These are phyloP conservation scores for Drosophila formosana DNA, from an alignment of 2,888 invertebrate genomes.

Conservation along the genomic window DNA sequence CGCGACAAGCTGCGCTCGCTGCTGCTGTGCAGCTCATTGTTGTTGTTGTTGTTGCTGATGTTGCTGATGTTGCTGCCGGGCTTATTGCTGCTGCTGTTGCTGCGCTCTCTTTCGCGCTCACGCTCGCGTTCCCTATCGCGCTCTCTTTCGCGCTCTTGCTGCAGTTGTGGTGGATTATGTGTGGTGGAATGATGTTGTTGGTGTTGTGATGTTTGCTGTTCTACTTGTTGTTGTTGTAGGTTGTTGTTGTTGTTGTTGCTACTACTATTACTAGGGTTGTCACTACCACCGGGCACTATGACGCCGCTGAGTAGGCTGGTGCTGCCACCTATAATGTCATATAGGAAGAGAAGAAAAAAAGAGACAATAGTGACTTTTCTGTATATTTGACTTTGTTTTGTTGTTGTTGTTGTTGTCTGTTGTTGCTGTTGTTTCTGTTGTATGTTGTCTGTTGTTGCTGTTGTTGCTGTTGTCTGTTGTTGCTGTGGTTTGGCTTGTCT, in stretches of 20 bases:
- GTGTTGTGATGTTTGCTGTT: conserved; percentile 71
- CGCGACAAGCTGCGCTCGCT: conserved; percentile 68
- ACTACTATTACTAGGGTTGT: conserved; percentile 82
- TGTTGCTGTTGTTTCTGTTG: conserved; percentile 35
- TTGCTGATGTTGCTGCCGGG: conserved; percentile 22
- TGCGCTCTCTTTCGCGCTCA: conserved; percentile 40
- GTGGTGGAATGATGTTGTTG: conserved; percentile 73
- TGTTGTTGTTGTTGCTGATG: conserved; percentile 49
- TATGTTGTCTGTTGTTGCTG: conserved; percentile 7
- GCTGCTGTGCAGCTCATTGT: conserved; percentile 64
- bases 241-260: conserved; percentile 80
- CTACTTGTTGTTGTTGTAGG: conserved; percentile 81
- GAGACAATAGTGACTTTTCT: conserved; percentile 86
- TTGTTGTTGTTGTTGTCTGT: conserved; percentile 48
- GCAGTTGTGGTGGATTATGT: conserved; percentile 70
- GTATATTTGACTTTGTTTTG: conserved; percentile 79
- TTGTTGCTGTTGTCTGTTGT: no score
- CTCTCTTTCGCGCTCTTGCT: conserved; percentile 64
- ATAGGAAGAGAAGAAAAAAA: conserved; percentile 86
- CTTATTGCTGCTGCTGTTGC: conserved; percentile 46
- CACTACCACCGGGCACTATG: conserved; percentile 85
- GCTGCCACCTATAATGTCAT: conserved; percentile 85
- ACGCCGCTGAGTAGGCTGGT: conserved; percentile 85
- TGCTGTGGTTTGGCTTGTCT: no score
- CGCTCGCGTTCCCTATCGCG: conserved; percentile 57